Evolutionary conservation across 2,888 invertebrate genomes (phyloP), one percentile per base, ranked within the genome.

Genomic region (Opisthograptis luteolata): DNA sequence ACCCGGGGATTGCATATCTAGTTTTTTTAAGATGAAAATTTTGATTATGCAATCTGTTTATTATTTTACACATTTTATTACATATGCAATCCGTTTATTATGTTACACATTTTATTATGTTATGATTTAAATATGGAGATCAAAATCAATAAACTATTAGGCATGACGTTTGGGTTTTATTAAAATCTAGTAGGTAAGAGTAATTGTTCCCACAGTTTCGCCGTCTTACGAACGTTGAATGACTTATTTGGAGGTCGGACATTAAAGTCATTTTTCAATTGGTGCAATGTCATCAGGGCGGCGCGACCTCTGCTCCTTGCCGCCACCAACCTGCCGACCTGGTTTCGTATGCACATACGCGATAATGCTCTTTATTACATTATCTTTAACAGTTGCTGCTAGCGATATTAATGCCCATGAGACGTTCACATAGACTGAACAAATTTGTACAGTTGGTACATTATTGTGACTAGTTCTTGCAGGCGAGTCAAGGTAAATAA

Each of bases 21-120:
- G 84, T 87, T 90, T 85, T 87, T 87, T 81, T 66, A 69, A 67
- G 63, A 65, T 70, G 82, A 88, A 89, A 90, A 89, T 84, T 84
- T 80, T 87, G 88, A 89, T 88, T 84, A 88, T 87, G 89, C 88
- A 86, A 81, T 87, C 87, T n/a, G 67, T 76, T 44, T 31, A 76
- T 65, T 68, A 76, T 73, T 67, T 60, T 41, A 47, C 62, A 64
- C 51, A 63, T 64, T 65, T 60, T 61, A 68, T 57, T 68, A 64
- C n/a, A n/a, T n/a, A n/a, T n/a, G n/a, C n/a, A n/a, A n/a, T n/a
- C n/a, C 78, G 67, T 76, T 44, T 31, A 76, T 65, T 68, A 76
- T 73, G 67, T 60, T 41, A 47, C 62, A 64, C 51, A 63, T 64
- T 65, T 60, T 61, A 68, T 57, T 68, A 64, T 28, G 22, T 22